These are phyloP conservation scores for Pomacea canaliculata DNA, from an alignment of 2,888 invertebrate species.

Conservation along the genomic window DNA sequence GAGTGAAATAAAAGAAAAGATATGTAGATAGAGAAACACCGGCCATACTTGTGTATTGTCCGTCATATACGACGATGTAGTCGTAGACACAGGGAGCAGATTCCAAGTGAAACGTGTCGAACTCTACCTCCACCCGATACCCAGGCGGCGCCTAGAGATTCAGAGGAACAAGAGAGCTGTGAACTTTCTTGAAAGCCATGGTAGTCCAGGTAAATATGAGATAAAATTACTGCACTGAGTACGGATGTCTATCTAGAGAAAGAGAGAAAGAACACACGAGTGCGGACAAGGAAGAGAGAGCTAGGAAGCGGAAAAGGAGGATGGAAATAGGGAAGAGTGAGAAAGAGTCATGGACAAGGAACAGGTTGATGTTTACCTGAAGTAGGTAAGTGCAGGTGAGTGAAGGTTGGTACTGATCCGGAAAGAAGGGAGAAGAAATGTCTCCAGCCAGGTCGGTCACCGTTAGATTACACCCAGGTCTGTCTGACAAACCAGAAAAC, in stretches of 20 bases:
- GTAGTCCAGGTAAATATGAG: too few relatives aligned
- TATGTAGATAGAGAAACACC: too few relatives aligned
- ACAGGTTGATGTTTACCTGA: conserved; percentile 17
- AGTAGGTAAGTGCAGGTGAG: conserved; percentile 34
- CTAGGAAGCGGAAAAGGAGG: too few relatives aligned
- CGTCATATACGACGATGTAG: conserved; percentile 29
- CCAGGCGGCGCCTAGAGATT: conserved; percentile 18
- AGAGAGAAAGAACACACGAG: too few relatives aligned
- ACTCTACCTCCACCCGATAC: conserved; percentile 23
- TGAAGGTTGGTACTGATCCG: conserved; percentile 31
- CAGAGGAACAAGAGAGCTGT: too few relatives aligned
- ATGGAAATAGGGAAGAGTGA: too few relatives aligned
- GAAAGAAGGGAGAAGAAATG: conserved; percentile 36
- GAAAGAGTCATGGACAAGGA: too few relatives aligned
- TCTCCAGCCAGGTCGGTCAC: conserved; percentile 12
- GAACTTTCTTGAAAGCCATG: too few relatives aligned
- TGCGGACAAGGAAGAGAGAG: too few relatives aligned
- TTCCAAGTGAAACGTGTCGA: conserved; percentile 31
- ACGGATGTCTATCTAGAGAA: too few relatives aligned
- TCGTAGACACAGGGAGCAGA: conserved; percentile 30
- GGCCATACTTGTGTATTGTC: conserved; percentile 22
- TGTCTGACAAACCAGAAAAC: neutral
- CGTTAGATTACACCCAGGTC: conserved; percentile 27
- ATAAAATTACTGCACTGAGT: too few relatives aligned
- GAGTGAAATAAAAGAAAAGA: too few relatives aligned